Evolutionary conservation across 92 coral and sea anemone genomes (phyloP), one percentile per base, ranked within the genome.

Genomic region (Pocillopora grandis): DNA sequence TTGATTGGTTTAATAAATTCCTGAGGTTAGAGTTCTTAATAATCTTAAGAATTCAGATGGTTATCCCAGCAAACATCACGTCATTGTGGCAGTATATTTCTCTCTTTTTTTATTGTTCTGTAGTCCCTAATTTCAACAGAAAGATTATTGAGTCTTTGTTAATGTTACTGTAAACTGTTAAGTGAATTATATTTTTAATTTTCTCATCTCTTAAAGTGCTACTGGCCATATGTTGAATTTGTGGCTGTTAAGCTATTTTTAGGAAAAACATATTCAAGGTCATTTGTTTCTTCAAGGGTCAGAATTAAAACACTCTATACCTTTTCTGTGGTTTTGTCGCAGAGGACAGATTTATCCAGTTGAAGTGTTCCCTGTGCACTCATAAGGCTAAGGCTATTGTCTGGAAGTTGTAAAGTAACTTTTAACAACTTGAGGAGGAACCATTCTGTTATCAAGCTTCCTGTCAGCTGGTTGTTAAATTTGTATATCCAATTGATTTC

Each of bases 1-100:
- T 70, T 70, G 75, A 70, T 70, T 70, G 57, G 75, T 70, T 68
- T 35, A 70, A 36, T 42, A 70, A 70, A 70, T 70, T 70, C 75
- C 75, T 70, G 36, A 70, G 75, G 16, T 36, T 35, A 70, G 57
- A 36, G 70, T 66, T 21, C 37, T 14, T 70, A 37, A 70, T 70
- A 70, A 36, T 70, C 75, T 70, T 70, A 70, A 70, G 55, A 70
- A 70, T 33, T 36, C 75, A 70, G 36, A 12, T 70, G 42, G 21
- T 70, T 70, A 36, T n/a, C 11, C 57, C 19, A 35, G 23, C 75
- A 35, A 10, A 12, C 42, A 37, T 70, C 56, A 70, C 2, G 56
- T 36, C 42, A 13, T 70, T 70, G n/a, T 33, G 13, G n/a, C 11
- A 69, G 19, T 69, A 21, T 12, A 70, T 48, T 70, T 70, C 37